Conservation (phyloP, 2,888 invertebrate species). For the Plagodis dolabraria region DNA sequence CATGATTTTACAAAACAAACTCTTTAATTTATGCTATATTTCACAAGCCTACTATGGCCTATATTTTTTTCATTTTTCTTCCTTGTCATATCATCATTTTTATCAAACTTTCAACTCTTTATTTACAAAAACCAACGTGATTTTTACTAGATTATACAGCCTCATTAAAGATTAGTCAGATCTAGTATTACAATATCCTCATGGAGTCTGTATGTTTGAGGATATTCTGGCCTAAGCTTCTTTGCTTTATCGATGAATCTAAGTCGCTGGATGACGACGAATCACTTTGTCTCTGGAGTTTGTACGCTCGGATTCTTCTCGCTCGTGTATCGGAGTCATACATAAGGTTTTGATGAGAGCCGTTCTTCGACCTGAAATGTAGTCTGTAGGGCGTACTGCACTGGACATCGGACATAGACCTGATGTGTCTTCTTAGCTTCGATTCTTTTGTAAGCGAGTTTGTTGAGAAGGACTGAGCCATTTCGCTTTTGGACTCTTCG, state of each 20-base stretch:
- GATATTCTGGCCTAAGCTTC: constrained; percentile 69
- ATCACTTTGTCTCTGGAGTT: constrained; percentile 58
- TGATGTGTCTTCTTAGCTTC: constrained; percentile 71
- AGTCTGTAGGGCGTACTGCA: constrained; percentile 75
- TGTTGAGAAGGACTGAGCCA: constrained; percentile 59
- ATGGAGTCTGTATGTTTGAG: constrained; percentile 77
- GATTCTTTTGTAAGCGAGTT: constrained; percentile 74
- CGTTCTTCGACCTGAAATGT: constrained; percentile 64
- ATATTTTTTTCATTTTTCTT: not conserved
- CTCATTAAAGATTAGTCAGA: constrained; percentile 49
- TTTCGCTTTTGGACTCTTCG: constrained; percentile 58
- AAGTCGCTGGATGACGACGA: constrained; percentile 76
- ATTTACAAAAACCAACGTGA: constrained; percentile 12
- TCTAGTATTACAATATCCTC: constrained; percentile 69
- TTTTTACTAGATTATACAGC: constrained; percentile 63
- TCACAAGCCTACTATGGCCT: not conserved
- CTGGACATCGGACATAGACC: constrained; percentile 81
- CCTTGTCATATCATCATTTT: not conserved
- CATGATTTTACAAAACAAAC: too few species aligned
- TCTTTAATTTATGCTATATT: too few species aligned
- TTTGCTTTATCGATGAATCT: constrained; percentile 54
- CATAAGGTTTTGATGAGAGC: constrained; percentile 64
- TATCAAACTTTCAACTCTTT: not conserved
- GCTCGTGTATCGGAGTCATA: constrained; percentile 77
- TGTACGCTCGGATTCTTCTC: constrained; percentile 60